Percentiles rank a stretch among this genome's conserved stretches.
These are phyloP conservation scores for Asbolus verrucosus DNA, from an alignment of 1,140 invertebrate genomes.

Conservation along the genomic window DNA sequence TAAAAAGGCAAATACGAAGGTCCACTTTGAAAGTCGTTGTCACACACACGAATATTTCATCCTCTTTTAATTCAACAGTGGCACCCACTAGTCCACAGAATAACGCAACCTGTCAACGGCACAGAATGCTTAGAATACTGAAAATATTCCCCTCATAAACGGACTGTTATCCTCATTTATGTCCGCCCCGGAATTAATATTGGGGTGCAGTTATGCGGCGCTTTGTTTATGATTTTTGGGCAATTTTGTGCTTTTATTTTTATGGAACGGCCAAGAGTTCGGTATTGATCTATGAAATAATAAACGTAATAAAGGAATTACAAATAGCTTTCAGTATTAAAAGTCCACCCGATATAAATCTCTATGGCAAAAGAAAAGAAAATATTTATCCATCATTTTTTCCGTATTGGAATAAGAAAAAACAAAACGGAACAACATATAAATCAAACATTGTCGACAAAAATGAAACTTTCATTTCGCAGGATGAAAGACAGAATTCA, in stretches of 20 bases:
- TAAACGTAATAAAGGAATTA: slow-evolving; percentile 24
- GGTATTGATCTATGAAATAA: slow-evolving; percentile 20
- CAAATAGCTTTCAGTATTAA: slow-evolving; percentile 1
- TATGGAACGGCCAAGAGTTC: not conserved
- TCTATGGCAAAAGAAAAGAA: not conserved
- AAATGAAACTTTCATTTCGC: slow-evolving; percentile 40
- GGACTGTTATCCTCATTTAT: slow-evolving; percentile 34
- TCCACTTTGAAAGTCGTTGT: slow-evolving; percentile 20
- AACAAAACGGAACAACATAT: slow-evolving; percentile 39
- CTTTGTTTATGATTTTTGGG: not conserved
- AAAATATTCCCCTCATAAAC: slow-evolving; percentile 36
- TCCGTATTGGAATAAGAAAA: slow-evolving; percentile 23
- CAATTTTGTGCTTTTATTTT: not conserved
- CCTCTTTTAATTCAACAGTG: slow-evolving; percentile 23
- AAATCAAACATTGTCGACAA: slow-evolving; percentile 37
- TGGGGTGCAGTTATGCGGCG: slow-evolving; percentile 31
- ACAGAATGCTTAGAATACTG: slow-evolving; percentile 36
- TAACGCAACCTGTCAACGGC: slow-evolving; percentile 28
- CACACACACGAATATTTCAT: not conserved
- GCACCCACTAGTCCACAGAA: slow-evolving; percentile 1
- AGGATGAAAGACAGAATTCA: slow-evolving; percentile 24
- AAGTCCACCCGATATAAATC: slow-evolving; percentile 10
- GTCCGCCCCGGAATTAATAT: slow-evolving; percentile 23
- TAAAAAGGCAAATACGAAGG: slow-evolving; percentile 7
- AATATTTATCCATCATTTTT: slow-evolving; percentile 39